A percentile compares a stretch with the other conserved stretches of the same genome.
Evolutionary conservation across 2,888 invertebrate species (phyloP).

Genomic region (Trachelus tabidus): DNA sequence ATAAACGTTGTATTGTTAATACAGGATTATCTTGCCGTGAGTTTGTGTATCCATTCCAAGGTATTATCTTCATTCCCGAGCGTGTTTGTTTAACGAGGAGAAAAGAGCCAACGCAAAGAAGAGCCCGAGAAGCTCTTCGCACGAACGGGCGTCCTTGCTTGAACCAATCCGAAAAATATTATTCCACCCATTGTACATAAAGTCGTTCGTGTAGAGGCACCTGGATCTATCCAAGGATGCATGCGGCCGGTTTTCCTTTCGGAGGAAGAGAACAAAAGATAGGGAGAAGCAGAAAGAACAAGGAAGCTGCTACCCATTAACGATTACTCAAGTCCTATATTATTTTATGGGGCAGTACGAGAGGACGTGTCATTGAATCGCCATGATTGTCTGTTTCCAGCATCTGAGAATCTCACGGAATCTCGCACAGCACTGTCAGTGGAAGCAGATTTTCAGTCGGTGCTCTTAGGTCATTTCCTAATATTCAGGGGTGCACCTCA

Average conservation of each 20-base stretch:
- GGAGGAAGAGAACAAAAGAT: neutral
- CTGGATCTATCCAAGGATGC: neutral
- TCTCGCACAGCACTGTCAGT: neutral
- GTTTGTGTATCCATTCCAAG: neutral
- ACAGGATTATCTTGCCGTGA: conserved; percentile 37
- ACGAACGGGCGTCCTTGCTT: neutral
- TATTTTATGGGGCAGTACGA: neutral
- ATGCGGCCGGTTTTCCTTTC: neutral
- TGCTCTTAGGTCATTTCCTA: too few relatives aligned
- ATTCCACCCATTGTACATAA: neutral
- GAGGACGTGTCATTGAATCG: neutral
- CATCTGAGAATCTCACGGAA: neutral
- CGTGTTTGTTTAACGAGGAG: neutral
- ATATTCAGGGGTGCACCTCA: neutral
- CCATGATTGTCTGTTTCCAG: neutral
- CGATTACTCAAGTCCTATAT: neutral
- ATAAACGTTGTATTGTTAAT: conserved; percentile 43
- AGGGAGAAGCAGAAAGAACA: neutral
- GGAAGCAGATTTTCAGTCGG: too few relatives aligned
- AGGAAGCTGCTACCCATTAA: neutral
- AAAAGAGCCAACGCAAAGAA: neutral
- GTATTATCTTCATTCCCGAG: neutral
- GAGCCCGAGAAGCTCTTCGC: neutral
- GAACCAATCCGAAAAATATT: neutral
- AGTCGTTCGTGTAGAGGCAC: neutral